phyloP scores from a whole-genome alignment of 2,888 invertebrate genomes.

The Thysanoteuthis rhombus region DNA sequence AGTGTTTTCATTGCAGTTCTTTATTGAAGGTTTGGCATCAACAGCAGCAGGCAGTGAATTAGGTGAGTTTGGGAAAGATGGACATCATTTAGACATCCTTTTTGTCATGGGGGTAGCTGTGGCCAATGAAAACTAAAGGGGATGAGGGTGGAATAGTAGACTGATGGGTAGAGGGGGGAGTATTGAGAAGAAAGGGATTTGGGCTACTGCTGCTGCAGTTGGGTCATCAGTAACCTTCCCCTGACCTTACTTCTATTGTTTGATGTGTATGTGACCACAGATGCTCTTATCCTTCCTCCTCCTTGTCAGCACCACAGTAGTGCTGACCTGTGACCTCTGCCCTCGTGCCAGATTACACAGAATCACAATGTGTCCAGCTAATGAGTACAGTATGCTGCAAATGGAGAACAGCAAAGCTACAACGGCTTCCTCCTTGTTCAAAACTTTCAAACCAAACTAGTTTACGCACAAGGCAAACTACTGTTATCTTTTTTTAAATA shows the following conservation, averaged over 20 bases:
- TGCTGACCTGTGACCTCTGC: neutral
- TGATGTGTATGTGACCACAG: neutral
- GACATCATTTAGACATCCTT: neutral
- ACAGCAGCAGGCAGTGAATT: neutral
- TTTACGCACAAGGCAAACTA: neutral
- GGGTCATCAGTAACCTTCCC: neutral
- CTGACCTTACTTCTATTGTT: neutral
- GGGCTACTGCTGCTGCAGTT: neutral
- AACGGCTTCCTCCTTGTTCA: no score
- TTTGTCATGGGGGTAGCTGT: neutral
- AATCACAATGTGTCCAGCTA: neutral
- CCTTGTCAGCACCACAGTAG: neutral
- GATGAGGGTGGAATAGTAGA: neutral
- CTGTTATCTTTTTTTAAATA: neutral
- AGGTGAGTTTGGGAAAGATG: neutral
- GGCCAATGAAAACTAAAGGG: neutral
- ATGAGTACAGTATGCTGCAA: neutral
- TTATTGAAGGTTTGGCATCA: neutral
- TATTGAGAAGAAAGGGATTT: neutral
- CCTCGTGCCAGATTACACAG: neutral
- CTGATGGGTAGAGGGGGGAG: neutral
- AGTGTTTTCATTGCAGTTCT: neutral
- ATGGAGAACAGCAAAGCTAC: neutral
- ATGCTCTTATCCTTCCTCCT: neutral
- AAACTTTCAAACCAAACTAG: no score